Evolutionary conservation across 2,888 invertebrate genomes (phyloP).

Genomic region (Drosophila anomalata): DNA sequence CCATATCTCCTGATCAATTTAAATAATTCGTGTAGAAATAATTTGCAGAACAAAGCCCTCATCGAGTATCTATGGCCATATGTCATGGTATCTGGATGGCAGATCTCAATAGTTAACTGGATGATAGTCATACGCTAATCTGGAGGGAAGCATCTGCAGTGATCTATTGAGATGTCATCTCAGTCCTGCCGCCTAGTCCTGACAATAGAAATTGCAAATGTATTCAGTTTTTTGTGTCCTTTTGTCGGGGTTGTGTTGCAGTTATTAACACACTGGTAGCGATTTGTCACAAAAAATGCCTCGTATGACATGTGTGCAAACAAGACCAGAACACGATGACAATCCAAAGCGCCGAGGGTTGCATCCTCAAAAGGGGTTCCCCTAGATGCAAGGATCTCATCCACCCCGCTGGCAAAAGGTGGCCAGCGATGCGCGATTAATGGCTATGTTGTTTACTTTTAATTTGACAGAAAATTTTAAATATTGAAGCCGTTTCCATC

Average conservation of each 20-base stretch:
- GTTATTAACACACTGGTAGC: slow-evolving; percentile 76
- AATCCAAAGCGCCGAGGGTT: slow-evolving; percentile 26
- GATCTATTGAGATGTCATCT: slow-evolving; percentile 60
- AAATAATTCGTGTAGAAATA: slow-evolving; percentile 18
- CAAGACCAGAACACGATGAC: slow-evolving; percentile 47
- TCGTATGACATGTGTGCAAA: slow-evolving; percentile 77
- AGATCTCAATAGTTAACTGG: slow-evolving; percentile 36
- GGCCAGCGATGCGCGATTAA: slow-evolving; percentile 52
- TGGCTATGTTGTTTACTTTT: slow-evolving; percentile 71
- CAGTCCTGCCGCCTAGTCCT: not conserved
- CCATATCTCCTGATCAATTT: slow-evolving; percentile 9
- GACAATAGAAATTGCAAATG: slow-evolving; percentile 27
- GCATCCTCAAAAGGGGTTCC: slow-evolving; percentile 54
- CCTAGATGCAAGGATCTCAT: slow-evolving; percentile 18
- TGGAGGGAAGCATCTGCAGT: slow-evolving; percentile 54
- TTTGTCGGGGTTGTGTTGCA: slow-evolving; percentile 49
- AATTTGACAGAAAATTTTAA: slow-evolving; percentile 66
- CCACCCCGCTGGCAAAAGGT: slow-evolving; percentile 37
- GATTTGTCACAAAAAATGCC: slow-evolving; percentile 70
- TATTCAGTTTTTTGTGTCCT: slow-evolving; percentile 4
- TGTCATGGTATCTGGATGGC: slow-evolving; percentile 16
- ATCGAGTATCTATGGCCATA: slow-evolving; percentile 13
- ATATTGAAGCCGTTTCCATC: slow-evolving; percentile 8
- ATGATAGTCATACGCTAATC: slow-evolving; percentile 41
- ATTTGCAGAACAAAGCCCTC: slow-evolving; percentile 6